Evolutionary conservation across 2,888 invertebrate genomes (phyloP).

Genomic region (Hedya salicella): DNA sequence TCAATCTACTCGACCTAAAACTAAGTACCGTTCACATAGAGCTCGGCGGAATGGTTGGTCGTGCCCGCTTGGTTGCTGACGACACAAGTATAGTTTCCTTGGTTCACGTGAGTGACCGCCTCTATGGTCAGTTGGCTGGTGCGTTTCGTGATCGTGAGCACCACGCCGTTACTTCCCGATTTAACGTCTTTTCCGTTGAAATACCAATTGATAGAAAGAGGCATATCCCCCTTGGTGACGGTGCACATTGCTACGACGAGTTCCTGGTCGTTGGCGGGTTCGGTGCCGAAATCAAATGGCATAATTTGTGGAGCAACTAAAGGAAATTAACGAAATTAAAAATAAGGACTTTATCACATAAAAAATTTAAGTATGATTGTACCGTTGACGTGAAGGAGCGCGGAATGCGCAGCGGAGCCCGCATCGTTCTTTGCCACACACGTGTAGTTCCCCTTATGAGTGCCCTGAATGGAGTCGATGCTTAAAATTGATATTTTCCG

Average conservation of each 20-base stretch:
- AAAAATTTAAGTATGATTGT: constrained; percentile 46
- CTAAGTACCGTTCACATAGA: constrained; percentile 77
- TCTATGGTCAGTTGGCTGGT: constrained; percentile 87
- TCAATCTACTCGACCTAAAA: constrained; percentile 16
- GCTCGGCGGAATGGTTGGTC: constrained; percentile 81
- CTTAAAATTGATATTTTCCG: constrained; percentile 80
- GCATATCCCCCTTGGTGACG: constrained; percentile 91
- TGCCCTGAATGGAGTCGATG: constrained; percentile 80
- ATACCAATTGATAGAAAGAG: constrained; percentile 90
- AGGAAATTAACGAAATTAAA: constrained; percentile 45
- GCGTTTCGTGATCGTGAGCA: constrained; percentile 83
- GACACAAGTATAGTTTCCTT: constrained; percentile 87
- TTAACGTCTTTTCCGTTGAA: constrained; percentile 76
- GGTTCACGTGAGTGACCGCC: constrained; percentile 85
- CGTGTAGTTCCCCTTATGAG: constrained; percentile 81
- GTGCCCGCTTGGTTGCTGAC: constrained; percentile 86
- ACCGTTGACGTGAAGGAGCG: constrained; percentile 79
- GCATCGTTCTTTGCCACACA: constrained; percentile 83
- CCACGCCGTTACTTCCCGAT: constrained; percentile 82
- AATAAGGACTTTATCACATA: constrained; percentile 31
- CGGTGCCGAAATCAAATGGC: constrained; percentile 89
- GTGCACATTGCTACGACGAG: constrained; percentile 89
- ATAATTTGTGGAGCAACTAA: constrained; percentile 89
- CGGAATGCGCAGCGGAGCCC: constrained; percentile 73
- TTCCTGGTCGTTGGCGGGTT: constrained; percentile 88